A percentile compares a stretch with the other conserved stretches of the same genome.
These are phyloP conservation scores for Conger conger DNA, from an alignment of 2,113 vertebrate genomes.

Conservation along the genomic window DNA sequence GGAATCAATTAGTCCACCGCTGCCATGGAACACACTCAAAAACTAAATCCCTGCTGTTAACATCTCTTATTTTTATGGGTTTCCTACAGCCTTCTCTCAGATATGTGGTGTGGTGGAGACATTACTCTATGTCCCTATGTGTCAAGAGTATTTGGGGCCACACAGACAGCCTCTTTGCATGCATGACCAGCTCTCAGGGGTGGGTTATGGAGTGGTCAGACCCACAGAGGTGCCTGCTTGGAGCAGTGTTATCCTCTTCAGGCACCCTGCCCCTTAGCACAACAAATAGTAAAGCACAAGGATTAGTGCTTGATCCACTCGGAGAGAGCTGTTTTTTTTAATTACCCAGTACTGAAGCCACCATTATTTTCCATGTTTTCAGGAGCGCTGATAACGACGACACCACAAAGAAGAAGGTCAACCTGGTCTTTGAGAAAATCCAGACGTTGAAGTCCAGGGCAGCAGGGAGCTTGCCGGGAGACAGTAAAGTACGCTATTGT, in stretches of 20 bases:
- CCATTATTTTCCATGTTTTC: constrained; percentile 29
- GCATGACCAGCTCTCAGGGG: not conserved
- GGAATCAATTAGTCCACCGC: no score
- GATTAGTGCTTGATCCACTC: not conserved
- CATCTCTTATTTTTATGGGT: no score
- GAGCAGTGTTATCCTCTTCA: not conserved
- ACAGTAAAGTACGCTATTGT: constrained; percentile 43
- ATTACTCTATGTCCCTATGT: no score
- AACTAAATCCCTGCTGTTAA: no score
- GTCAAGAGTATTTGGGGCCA: no score
- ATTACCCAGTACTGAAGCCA: not conserved
- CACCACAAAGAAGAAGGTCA: constrained; percentile 84
- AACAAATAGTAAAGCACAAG: not conserved
- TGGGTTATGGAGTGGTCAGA: not conserved
- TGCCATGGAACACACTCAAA: no score
- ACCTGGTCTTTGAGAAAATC: constrained; percentile 88
- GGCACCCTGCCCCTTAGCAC: not conserved
- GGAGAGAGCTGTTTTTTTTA: not conserved
- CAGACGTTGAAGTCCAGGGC: constrained; percentile 87
- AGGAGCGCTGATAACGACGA: constrained; percentile 87
- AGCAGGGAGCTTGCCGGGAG: constrained; percentile 74
- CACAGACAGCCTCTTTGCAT: not conserved
- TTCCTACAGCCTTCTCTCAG: not conserved
- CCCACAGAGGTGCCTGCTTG: not conserved
- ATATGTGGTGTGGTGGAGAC: not conserved